Percentiles rank a stretch among this genome's conserved stretches.
Evolutionary conservation across 2,888 invertebrate species (phyloP).

Genomic region (Dryobotodes eremita): DNA sequence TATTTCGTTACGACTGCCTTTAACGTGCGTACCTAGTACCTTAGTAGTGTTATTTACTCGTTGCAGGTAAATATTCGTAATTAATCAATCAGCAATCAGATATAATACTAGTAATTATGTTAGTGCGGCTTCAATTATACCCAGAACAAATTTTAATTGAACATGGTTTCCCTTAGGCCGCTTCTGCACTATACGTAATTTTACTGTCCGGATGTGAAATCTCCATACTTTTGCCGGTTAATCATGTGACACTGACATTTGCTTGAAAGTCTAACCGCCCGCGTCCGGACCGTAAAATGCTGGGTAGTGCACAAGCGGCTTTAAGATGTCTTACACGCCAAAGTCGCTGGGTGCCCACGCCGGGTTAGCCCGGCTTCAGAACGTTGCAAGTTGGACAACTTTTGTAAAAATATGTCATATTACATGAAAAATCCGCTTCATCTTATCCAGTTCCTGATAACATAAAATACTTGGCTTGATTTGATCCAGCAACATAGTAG

Average conservation of each 20-base stretch:
- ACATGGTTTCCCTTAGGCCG: constrained; percentile 12
- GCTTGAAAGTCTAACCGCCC: not conserved
- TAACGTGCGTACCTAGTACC: not conserved
- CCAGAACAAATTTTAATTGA: constrained; percentile 4
- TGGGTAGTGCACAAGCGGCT: too few species aligned
- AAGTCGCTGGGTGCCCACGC: too few species aligned
- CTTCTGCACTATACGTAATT: not conserved
- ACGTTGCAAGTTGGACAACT: too few species aligned
- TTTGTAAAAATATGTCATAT: too few species aligned
- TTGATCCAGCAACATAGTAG: too few species aligned
- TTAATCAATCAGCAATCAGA: constrained; percentile 28
- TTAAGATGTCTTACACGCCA: too few species aligned
- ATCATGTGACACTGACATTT: not conserved
- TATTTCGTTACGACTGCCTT: not conserved
- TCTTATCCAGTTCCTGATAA: too few species aligned
- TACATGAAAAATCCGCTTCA: too few species aligned
- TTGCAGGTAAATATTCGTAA: not conserved
- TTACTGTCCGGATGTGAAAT: not conserved
- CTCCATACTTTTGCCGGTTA: not conserved
- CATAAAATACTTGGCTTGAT: too few species aligned
- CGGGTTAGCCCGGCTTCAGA: too few species aligned
- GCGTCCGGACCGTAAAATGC: not conserved
- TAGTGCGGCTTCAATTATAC: constrained; percentile 5
- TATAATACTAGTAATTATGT: constrained; percentile 14
- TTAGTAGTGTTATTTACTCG: not conserved